Conservation (phyloP, 2,797 vertebrate genomes). For the Labroides dimidiatus region DNA sequence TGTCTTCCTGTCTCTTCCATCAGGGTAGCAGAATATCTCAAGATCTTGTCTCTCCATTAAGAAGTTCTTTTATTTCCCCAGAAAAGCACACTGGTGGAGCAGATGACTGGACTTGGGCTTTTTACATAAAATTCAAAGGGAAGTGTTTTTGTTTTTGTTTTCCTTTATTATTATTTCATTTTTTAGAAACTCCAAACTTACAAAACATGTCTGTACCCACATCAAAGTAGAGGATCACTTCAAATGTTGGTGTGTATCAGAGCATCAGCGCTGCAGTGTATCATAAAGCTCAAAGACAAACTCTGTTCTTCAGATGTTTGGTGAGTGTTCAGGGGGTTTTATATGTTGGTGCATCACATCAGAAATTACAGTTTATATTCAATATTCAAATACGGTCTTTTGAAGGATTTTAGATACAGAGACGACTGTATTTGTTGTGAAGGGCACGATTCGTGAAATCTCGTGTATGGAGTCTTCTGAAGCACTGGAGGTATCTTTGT, state of each 20-base stretch:
- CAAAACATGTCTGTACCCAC: conserved; percentile 50
- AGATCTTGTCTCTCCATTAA: conserved; percentile 74
- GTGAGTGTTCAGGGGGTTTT: background rate
- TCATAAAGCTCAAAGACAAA: conserved; percentile 1
- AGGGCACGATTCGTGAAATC: too few species aligned
- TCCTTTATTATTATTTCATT: too few species aligned
- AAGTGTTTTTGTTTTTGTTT: conserved; percentile 45
- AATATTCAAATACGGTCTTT: background rate
- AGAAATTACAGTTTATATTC: background rate
- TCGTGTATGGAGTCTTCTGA: too few species aligned
- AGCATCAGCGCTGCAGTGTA: conserved; percentile 14
- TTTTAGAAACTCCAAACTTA: conserved; percentile 37
- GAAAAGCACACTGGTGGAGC: conserved; percentile 42
- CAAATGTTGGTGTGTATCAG: conserved; percentile 28
- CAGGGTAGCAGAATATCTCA: conserved; percentile 61
- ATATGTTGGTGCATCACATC: background rate
- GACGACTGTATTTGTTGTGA: too few species aligned
- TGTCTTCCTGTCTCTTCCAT: conserved; percentile 65
- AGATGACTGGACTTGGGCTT: conserved; percentile 37
- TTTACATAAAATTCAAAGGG: conserved; percentile 60
- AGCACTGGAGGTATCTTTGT: too few species aligned
- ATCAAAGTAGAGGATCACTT: conserved; percentile 55
- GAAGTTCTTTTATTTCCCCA: conserved; percentile 67
- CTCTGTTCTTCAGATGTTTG: background rate
- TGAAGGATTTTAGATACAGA: background rate